Conservation (phyloP, 2,797 vertebrate species). For the Rousettus madagascariensis region DNA sequence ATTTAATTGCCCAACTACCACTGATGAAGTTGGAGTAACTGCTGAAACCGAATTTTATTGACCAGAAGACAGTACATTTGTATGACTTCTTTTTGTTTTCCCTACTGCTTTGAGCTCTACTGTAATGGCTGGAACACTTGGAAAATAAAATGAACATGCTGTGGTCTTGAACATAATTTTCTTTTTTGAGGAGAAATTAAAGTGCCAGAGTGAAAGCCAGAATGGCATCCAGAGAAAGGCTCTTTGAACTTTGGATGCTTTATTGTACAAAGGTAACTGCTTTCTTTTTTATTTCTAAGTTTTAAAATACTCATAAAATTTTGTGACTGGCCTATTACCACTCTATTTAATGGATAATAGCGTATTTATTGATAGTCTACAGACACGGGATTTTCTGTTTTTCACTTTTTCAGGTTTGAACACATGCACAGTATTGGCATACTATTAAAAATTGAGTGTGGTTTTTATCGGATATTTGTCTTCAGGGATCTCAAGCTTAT, state of each 20-base stretch:
- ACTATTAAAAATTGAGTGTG: background rate
- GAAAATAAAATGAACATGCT: constrained; percentile 75
- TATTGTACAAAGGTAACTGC: constrained; percentile 95
- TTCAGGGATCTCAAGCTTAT: constrained; percentile 14
- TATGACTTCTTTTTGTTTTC: constrained; percentile 48
- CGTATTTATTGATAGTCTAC: constrained; percentile 29
- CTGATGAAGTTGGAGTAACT: constrained; percentile 54
- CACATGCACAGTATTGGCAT: background rate
- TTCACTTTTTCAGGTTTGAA: background rate
- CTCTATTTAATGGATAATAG: background rate
- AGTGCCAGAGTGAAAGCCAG: constrained; percentile 74
- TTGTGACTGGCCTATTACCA: background rate
- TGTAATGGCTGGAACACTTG: constrained; percentile 76
- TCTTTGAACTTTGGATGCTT: constrained; percentile 99
- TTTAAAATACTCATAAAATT: constrained; percentile 51
- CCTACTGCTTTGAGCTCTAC: constrained; percentile 66
- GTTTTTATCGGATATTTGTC: constrained; percentile 7
- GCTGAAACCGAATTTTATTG: constrained; percentile 27
- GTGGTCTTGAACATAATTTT: constrained; percentile 71
- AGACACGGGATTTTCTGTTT: constrained; percentile 14
- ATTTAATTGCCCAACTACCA: background rate
- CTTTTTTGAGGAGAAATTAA: constrained; percentile 66
- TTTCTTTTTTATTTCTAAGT: constrained; percentile 50
- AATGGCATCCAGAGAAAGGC: constrained; percentile 97
- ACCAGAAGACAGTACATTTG: constrained; percentile 15